Conservation (phyloP, 2,113 vertebrate genomes). For the Chaetodon trifascialis region DNA sequence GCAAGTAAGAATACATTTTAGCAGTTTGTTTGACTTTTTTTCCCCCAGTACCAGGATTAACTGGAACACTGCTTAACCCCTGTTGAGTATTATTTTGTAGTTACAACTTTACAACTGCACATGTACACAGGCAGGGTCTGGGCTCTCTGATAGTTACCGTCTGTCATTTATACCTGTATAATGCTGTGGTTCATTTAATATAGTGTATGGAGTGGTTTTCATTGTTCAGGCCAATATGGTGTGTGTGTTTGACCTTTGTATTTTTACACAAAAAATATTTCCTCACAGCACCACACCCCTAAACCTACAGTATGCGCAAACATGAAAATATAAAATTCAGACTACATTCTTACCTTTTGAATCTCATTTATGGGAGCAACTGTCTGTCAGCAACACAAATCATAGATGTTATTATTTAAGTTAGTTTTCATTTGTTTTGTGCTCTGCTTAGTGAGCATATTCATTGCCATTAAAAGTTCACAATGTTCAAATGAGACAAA, state of each 20-base stretch:
- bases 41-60: background rate
- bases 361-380: conserved; percentile 35
- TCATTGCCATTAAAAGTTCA: background rate
- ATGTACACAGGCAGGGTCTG: background rate
- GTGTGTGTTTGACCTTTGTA: conserved; percentile 9
- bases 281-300: conserved; percentile 15
- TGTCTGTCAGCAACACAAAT: conserved; percentile 32
- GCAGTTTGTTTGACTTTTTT: background rate
- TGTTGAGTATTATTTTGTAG: conserved; percentile 7
- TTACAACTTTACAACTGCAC: background rate
- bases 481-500: too few species aligned
- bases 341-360: conserved; percentile 49
- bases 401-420: background rate
- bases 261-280: conserved; percentile 4
- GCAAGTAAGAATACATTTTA: conserved; percentile 13
- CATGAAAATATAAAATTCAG: conserved; percentile 32
- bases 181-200: background rate
- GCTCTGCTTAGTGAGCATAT: conserved; percentile 6
- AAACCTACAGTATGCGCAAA: conserved; percentile 31
- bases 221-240: conserved; percentile 18
- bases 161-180: background rate
- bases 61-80: background rate
- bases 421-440: background rate
- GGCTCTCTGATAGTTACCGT: background rate
- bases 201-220: conserved; percentile 60